Conservation (phyloP, 2,797 vertebrate genomes). For the Geotrypetes seraphini region DNA sequence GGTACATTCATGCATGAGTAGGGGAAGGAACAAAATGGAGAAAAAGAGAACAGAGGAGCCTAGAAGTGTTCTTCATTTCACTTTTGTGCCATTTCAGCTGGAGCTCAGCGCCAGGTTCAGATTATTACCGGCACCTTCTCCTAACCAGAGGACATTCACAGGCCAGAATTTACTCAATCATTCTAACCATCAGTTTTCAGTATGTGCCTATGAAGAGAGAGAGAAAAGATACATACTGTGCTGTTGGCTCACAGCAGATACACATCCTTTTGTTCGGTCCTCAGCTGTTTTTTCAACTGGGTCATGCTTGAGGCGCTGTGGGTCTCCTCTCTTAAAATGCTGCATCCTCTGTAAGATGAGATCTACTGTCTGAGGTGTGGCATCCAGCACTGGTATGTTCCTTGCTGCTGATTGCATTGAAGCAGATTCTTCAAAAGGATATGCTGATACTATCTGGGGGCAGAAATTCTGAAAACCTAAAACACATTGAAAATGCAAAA, state of each 20-base stretch:
- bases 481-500: no score
- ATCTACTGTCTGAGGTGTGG: conserved; percentile 42
- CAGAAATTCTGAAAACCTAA: not conserved
- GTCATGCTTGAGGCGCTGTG: conserved; percentile 50
- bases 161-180: no score
- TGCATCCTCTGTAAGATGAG: conserved; percentile 76
- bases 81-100: no score
- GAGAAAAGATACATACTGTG: conserved; percentile 33
- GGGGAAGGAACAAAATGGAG: no score
- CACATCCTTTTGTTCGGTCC: not conserved
- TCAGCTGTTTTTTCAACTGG: not conserved
- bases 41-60: no score
- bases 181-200: no score
- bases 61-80: no score
- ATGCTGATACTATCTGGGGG: conserved; percentile 11
- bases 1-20: no score
- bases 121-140: no score
- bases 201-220: no score
- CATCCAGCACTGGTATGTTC: accelerated
- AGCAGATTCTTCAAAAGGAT: not conserved
- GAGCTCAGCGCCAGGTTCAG: no score
- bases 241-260: conserved; percentile 2
- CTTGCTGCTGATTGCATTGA: conserved; percentile 8
- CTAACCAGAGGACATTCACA: no score
- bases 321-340: conserved; percentile 69